These are phyloP conservation scores for Fulica atra DNA, from an alignment of 2,113 vertebrate species.

Conservation along the genomic window DNA sequence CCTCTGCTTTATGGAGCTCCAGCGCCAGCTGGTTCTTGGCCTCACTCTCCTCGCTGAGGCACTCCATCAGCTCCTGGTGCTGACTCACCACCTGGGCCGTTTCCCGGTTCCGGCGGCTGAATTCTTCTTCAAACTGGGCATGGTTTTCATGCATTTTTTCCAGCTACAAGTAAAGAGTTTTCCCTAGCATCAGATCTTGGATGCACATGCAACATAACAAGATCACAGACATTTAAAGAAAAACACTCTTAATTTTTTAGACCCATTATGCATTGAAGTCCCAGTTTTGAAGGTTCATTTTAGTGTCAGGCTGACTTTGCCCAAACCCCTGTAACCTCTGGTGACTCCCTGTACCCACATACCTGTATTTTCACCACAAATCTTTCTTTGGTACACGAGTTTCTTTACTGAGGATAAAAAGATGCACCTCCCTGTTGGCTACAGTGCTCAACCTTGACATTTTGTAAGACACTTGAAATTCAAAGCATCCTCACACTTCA, in stretches of 20 bases:
- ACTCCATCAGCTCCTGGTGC: slow-evolving; percentile 82
- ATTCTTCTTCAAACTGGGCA: slow-evolving; percentile 80
- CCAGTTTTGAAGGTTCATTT: background rate
- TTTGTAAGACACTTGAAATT: background rate
- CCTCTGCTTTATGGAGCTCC: slow-evolving; percentile 89
- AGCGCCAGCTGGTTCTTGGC: slow-evolving; percentile 81
- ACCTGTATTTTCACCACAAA: background rate
- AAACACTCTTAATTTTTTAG: fast-evolving
- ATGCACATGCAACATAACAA: background rate
- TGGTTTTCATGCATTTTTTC: slow-evolving; percentile 85
- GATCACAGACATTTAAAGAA: background rate
- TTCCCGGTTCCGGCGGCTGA: slow-evolving; percentile 77
- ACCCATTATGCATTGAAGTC: background rate
- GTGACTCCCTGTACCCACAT: background rate
- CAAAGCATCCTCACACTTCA: background rate
- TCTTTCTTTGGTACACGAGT: background rate
- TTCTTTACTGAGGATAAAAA: background rate
- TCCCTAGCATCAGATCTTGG: background rate
- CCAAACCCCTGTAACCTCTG: background rate
- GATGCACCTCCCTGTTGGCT: background rate
- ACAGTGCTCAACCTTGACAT: background rate
- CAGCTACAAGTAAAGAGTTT: slow-evolving; percentile 71
- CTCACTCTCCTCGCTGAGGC: slow-evolving; percentile 79
- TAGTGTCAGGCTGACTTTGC: background rate
- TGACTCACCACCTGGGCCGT: slow-evolving; percentile 79